These are phyloP conservation scores for Potamilus streckersoni DNA, from an alignment of 1,140 invertebrate genomes.

Conservation along the genomic window DNA sequence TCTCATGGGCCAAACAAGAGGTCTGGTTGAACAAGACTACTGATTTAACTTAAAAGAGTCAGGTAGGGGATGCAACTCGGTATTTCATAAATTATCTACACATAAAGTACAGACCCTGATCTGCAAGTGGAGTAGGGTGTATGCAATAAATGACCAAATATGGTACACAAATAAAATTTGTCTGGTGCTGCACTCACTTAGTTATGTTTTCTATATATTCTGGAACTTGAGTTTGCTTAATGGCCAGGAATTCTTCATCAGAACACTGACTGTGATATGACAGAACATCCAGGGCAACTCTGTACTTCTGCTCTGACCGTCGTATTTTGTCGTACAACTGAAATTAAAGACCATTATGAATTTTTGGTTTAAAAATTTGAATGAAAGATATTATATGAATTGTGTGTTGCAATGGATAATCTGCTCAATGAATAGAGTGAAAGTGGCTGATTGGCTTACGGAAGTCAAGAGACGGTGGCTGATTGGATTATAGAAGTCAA, in stretches of 20 bases:
- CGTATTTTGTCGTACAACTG: conserved; percentile 84
- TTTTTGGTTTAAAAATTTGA: background rate
- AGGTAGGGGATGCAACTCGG: no score
- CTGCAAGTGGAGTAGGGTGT: no score
- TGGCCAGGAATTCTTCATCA: conserved; percentile 76
- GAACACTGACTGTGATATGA: conserved; percentile 86
- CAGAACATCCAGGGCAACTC: conserved; percentile 83
- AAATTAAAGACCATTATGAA: conserved; percentile 9
- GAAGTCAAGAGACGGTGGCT: no score
- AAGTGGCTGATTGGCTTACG: no score
- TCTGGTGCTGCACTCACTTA: conserved; percentile 50
- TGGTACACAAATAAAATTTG: background rate
- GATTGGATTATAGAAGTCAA: no score
- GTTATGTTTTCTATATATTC: conserved; percentile 61
- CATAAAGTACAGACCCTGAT: no score
- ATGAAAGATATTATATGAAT: background rate
- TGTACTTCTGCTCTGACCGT: conserved; percentile 85
- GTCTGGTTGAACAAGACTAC: no score
- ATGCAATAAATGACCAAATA: background rate
- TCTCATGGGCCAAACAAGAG: no score
- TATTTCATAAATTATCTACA: no score
- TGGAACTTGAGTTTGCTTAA: conserved; percentile 65
- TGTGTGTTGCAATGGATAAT: no score
- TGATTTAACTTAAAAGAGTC: no score
- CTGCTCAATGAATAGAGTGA: no score